A percentile compares a stretch with the other conserved stretches of the same genome.
Evolutionary conservation across 2,888 invertebrate genomes (phyloP).

Genomic region (Thecophora atra): DNA sequence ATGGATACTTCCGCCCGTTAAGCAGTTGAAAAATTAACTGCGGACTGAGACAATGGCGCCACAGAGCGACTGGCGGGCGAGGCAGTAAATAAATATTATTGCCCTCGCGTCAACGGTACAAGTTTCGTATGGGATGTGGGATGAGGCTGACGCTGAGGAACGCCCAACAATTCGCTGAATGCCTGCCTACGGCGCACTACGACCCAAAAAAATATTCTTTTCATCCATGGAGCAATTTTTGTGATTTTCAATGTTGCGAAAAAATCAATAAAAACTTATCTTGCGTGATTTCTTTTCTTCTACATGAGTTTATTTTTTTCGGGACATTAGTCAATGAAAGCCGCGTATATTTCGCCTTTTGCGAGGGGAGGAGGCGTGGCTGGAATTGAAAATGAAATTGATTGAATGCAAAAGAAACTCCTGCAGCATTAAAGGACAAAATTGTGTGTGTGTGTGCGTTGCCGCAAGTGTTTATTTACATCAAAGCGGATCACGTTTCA

Average conservation of each 20-base stretch:
- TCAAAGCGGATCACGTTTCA: constrained; percentile 59
- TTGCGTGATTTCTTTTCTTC: constrained; percentile 28
- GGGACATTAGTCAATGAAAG: constrained; percentile 30
- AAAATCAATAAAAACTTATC: constrained; percentile 36
- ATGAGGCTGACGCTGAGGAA: neutral
- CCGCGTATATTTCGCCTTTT: neutral
- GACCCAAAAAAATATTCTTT: neutral
- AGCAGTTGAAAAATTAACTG: constrained; percentile 64
- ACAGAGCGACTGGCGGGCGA: constrained; percentile 55
- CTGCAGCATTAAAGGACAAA: constrained; percentile 42
- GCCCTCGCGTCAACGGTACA: constrained; percentile 47
- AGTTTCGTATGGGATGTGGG: constrained; percentile 13
- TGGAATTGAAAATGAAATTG: too few relatives aligned
- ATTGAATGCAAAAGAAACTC: constrained; percentile 26
- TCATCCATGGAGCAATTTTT: constrained; percentile 6
- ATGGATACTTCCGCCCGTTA: constrained; percentile 64
- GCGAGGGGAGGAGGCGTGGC: too few relatives aligned
- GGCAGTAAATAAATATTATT: constrained; percentile 63
- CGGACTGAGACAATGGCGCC: constrained; percentile 56
- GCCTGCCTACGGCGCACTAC: constrained; percentile 12
- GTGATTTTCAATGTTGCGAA: constrained; percentile 23
- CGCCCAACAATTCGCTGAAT: neutral
- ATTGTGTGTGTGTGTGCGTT: constrained; percentile 48
- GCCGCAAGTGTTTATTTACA: constrained; percentile 21
- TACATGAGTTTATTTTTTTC: constrained; percentile 25